Evolutionary conservation across 2,113 vertebrate genomes (phyloP).

Genomic region (Sinocyclocheilus anshuiensis): DNA sequence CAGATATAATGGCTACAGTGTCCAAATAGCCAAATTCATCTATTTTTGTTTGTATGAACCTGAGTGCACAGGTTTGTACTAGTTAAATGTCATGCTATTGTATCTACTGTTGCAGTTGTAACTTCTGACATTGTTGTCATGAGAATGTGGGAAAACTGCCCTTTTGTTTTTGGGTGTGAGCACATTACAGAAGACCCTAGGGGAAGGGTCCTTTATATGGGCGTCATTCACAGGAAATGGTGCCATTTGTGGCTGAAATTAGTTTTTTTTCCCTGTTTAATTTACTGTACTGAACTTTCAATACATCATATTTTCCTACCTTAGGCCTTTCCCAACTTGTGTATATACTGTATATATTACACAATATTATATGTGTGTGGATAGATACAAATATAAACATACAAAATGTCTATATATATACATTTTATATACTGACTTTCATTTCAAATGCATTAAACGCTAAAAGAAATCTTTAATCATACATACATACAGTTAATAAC

Average conservation of each 20-base stretch:
- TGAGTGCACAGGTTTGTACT: no score
- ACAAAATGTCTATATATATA: no score
- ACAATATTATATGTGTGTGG: no score
- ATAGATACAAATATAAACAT: no score
- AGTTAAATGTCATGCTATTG: no score
- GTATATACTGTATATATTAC: no score
- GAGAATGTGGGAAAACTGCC: slow-evolving; percentile 11
- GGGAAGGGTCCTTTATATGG: neutral
- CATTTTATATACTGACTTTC: no score
- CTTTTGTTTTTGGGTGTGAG: slow-evolving; percentile 26
- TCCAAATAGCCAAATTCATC: neutral
- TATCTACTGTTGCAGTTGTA: no score
- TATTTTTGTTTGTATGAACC: neutral
- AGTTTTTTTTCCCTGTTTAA: neutral
- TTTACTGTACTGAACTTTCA: neutral
- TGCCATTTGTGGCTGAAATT: neutral
- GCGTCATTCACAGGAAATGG: neutral
- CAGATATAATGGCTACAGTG: neutral
- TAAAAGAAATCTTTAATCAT: neutral
- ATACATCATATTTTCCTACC: neutral
- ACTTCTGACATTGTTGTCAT: neutral
- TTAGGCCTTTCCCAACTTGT: neutral
- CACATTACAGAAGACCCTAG: slow-evolving; percentile 9
- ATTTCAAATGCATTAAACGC: no score
- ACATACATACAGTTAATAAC: neutral